These are phyloP conservation scores for Craseonycteris thonglongyai DNA, from an alignment of 2,113 vertebrate species.

Conservation along the genomic window DNA sequence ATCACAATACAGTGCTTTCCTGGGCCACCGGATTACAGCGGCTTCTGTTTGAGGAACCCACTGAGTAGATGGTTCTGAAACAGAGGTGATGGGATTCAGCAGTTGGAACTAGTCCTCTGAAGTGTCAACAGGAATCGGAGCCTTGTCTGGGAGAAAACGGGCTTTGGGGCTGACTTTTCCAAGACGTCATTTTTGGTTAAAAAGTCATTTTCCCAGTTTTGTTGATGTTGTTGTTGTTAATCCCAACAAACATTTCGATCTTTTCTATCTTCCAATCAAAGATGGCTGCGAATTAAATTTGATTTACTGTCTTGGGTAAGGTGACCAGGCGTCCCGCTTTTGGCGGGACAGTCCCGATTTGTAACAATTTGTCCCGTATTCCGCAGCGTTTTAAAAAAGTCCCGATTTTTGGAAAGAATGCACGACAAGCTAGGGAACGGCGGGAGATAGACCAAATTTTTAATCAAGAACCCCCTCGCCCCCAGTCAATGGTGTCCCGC, in stretches of 20 bases:
- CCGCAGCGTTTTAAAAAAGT: no score
- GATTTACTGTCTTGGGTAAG: background rate
- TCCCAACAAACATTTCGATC: background rate
- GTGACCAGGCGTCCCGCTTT: no score
- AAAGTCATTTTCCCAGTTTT: background rate
- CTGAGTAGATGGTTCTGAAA: background rate
- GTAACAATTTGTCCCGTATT: no score
- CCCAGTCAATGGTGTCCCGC: no score
- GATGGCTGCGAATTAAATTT: background rate
- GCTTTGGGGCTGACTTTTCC: background rate
- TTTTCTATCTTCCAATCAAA: background rate
- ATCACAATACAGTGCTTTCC: accelerated
- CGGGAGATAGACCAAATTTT: no score
- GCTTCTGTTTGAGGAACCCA: background rate
- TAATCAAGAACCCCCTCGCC: no score
- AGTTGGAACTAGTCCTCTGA: background rate
- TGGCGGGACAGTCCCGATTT: no score
- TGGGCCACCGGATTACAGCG: background rate
- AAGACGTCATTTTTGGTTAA: background rate
- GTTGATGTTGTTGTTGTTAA: background rate
- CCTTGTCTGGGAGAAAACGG: accelerated
- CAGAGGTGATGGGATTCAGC: background rate
- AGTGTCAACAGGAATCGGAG: background rate
- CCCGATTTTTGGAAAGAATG: no score
- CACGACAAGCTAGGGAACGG: no score